Evolutionary conservation across 2,797 vertebrate genomes (phyloP), one percentile per base, ranked within the genome.

Genomic region (Chelonia mydas): DNA sequence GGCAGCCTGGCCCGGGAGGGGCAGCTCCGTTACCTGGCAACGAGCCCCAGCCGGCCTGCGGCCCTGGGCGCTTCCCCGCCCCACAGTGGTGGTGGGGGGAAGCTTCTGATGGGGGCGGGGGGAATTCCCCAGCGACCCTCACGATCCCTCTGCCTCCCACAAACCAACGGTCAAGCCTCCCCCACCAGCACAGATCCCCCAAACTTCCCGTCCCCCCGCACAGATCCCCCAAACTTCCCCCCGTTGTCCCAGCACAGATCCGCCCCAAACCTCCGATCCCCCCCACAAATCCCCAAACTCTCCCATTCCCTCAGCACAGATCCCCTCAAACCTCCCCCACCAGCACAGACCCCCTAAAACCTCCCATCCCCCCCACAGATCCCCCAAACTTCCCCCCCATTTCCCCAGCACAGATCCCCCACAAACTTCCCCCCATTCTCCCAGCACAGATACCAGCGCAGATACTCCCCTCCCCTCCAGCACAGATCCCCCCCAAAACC

Each of bases 371-470:
- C 12, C 15, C 59, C 15, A n/a, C 61, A 68, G 9, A n/a, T 76
- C 23, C n/a, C 11, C 55, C 54, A 61, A 61, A 33, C 54, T 49
- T 11, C 49, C 54, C 3, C 54, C 54, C 54, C 25, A 12, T 16
- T 25, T 13, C 55, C 41, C 3, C 33, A 5, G 1, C 6, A 79
- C n/a, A n/a, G 16, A 65, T 78, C 28, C 25, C 41, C 15, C 51
- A 47, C 53, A 0, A 27, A 9, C 53, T 9, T 54, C 51, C 21
- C 17, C 17, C 5, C 72, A 50, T 50, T 49, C 13, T 50, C 33
- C 25, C 65, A 81, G 41, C 1, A 55, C 0, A 16, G 50, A 5
- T 5, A 55, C 37, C 45, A 0, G 3, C 65, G 25, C 61, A 31
- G 19, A 54, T 54, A 19, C 3, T 23, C 53, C 53, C 7, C 7